Evolutionary conservation across 2,113 vertebrate species (phyloP), one percentile per base, ranked within the genome.

Genomic region (Ciconia boyciana): DNA sequence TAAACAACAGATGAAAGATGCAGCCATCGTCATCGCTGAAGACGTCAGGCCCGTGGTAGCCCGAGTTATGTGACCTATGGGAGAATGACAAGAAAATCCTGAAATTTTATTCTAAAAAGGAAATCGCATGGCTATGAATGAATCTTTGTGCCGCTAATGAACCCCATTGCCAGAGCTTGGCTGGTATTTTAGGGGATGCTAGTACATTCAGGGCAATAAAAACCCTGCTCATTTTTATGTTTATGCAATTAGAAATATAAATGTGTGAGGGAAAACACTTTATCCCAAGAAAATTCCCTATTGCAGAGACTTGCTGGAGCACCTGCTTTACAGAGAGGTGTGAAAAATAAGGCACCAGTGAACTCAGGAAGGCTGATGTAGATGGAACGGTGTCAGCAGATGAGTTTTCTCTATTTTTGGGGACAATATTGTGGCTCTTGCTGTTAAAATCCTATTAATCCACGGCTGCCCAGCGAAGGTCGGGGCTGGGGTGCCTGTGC

Each of bases 171-270:
- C 52, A 29, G n/a, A 66, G 57, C 46, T 6, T 11, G 51, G 52
- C 64, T 43, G 41, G 85, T 60, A 2, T n/a, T 88, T 79, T 41
- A 18, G 49, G 61, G 65, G 43, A 11, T 31, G 51, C 28, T 29
- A 8, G 18, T 29, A 6, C 2, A 1, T 13, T 41, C 28, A 41
- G 32, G n/a, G 48, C 46, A 46, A 39, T 34, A 28, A 64, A 20
- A 44, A 34, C 2, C 1, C 0, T 13, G n/a, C 28, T 68, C 7
- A 9, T 44, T 39, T 70, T 39, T 34, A 9, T 15, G 18, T 46
- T 75, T 41, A 7, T 26, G 36, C 11, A 4, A 49, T 43, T 29
- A 44, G 13, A 62, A 28, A 41, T 24, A 16, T 7, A 9, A 46
- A 26, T 28, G 48, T 32, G 48, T 55, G 65, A 51, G 43, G 52